A percentile compares a stretch with the other conserved stretches of the same genome.
Conservation (phyloP, 2,113 vertebrate genomes). For the Corythaixoides concolor region DNA sequence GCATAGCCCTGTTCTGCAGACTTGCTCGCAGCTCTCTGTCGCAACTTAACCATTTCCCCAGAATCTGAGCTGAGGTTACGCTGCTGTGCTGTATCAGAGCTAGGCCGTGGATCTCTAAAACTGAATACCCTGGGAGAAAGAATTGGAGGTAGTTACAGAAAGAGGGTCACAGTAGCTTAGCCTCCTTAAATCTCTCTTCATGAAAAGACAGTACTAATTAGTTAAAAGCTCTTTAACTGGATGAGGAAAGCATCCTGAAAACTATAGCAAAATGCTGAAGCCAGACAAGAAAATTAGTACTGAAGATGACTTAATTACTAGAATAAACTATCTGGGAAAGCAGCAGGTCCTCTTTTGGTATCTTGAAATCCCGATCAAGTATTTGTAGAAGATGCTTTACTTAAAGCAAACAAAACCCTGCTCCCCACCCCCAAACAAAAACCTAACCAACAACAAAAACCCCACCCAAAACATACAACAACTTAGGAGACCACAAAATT, state of each 20-base stretch:
- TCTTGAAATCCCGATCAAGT: background rate
- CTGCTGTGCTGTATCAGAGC: background rate
- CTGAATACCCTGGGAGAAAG: background rate
- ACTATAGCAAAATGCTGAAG: background rate
- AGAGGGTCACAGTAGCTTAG: background rate
- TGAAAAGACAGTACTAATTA: background rate
- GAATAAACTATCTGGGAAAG: background rate
- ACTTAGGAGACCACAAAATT: background rate
- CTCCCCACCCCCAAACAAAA: background rate
- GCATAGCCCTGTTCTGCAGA: background rate
- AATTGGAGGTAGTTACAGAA: background rate
- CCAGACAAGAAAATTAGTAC: background rate
- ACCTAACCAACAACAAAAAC: background rate
- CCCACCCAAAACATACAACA: background rate
- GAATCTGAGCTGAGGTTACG: background rate
- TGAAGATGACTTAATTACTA: background rate
- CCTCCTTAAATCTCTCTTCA: background rate
- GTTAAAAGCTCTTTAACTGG: background rate
- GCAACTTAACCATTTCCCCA: background rate
- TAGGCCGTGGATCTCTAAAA: background rate
- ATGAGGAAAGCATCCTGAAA: background rate
- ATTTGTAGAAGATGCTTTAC: background rate
- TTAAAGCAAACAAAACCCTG: background rate
- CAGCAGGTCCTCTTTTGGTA: background rate
- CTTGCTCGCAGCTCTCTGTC: background rate